Conservation (phyloP, 37 sponge, comb jelly and placozoan genomes). For the Mnemiopsis leidyi region DNA sequence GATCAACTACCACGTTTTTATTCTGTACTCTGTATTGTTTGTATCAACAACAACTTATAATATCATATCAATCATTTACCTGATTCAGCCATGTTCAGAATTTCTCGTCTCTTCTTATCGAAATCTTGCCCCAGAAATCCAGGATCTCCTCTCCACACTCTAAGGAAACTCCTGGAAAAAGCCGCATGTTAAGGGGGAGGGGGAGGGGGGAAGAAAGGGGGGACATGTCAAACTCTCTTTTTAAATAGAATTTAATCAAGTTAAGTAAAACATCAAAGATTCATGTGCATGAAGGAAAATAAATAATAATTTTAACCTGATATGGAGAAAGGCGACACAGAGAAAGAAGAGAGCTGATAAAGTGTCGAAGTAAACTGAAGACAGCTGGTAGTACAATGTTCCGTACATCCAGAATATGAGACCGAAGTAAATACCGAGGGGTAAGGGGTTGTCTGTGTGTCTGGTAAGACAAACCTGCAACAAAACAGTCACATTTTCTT, state of each 20-base stretch:
- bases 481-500: too few species aligned
- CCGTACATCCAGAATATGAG: slow-evolving; percentile 75
- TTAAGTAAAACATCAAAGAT: too few species aligned
- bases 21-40: too few species aligned
- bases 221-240: too few species aligned
- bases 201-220: too few species aligned
- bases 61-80: not conserved
- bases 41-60: too few species aligned
- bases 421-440: slow-evolving; percentile 76
- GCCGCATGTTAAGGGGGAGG: too few species aligned
- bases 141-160: slow-evolving; percentile 68
- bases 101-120: not conserved
- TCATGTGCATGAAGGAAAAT: too few species aligned
- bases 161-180: not conserved
- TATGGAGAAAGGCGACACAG: not conserved
- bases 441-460: slow-evolving; percentile 70
- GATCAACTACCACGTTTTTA: too few species aligned
- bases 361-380: not conserved
- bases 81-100: slow-evolving; percentile 1
- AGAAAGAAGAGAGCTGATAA: not conserved
- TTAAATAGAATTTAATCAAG: too few species aligned
- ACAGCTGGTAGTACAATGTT: slow-evolving; percentile 68
- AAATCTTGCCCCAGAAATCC: slow-evolving; percentile 64
- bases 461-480: slow-evolving; percentile 70
- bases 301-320: too few species aligned